Evolutionary conservation across 2,113 vertebrate genomes (phyloP).

Genomic region (Eulacestoma nigropectus): DNA sequence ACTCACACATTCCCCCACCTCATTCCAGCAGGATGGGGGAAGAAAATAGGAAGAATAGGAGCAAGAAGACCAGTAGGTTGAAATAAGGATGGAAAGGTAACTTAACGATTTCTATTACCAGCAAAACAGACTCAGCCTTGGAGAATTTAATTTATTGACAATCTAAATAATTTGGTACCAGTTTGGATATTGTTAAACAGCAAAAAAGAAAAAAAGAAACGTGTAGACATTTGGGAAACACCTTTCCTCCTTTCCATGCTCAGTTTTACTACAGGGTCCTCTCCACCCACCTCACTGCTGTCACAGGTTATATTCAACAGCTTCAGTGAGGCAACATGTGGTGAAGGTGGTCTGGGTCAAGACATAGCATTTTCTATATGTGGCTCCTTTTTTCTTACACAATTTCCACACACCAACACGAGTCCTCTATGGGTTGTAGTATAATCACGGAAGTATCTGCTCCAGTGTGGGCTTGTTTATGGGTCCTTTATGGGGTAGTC

Average conservation of each 20-base stretch:
- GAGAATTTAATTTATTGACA: not conserved
- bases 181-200: not conserved
- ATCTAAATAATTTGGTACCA: not conserved
- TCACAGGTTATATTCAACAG: not conserved
- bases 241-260: not conserved
- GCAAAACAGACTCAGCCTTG: not conserved
- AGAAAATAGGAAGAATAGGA: not conserved
- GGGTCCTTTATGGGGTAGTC: not conserved
- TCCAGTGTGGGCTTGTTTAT: not conserved
- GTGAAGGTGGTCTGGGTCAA: not conserved
- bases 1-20: not conserved
- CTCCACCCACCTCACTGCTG: not conserved
- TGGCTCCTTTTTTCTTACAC: not conserved
- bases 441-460: not conserved
- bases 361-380: fast-evolving
- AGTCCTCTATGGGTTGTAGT: not conserved
- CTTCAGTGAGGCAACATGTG: not conserved
- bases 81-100: not conserved
- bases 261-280: not conserved
- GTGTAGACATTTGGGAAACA: not conserved
- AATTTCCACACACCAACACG: not conserved
- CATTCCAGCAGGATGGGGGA: not conserved
- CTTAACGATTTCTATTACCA: not conserved
- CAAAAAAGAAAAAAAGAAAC: not conserved
- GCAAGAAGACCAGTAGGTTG: not conserved